These are phyloP conservation scores for Eleginops maclovinus DNA, from an alignment of 2,113 vertebrate genomes.

Conservation along the genomic window DNA sequence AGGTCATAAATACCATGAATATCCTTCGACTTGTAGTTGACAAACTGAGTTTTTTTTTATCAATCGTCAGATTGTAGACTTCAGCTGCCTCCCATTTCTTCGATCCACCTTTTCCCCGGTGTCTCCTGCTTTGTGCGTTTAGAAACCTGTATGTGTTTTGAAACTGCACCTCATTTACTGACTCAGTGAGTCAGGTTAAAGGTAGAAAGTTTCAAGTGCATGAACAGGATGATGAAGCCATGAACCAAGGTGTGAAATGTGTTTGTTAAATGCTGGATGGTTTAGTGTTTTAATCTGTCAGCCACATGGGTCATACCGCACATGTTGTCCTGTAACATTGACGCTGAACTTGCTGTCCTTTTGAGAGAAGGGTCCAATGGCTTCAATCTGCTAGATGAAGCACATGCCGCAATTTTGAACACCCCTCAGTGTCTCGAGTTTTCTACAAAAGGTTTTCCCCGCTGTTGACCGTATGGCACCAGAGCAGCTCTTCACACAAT, in stretches of 20 bases:
- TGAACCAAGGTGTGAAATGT: background rate
- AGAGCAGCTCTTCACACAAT: background rate
- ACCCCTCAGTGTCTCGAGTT: background rate
- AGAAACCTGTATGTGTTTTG: background rate
- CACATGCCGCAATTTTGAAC: background rate
- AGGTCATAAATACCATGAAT: background rate
- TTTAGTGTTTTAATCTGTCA: conserved; percentile 8
- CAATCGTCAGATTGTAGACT: background rate
- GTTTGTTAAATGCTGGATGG: background rate
- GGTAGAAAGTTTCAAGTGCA: background rate
- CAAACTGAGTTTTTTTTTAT: background rate
- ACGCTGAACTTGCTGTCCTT: background rate
- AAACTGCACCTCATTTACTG: background rate
- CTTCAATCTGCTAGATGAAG: background rate
- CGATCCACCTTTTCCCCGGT: background rate
- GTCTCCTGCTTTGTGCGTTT: background rate
- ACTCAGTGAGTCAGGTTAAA: background rate
- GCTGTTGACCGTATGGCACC: background rate
- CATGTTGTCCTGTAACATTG: conserved; percentile 5
- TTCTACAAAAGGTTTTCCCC: background rate
- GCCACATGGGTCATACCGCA: background rate
- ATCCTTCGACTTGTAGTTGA: background rate
- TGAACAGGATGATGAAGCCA: background rate
- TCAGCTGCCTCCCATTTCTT: background rate
- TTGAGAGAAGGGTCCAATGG: conserved; percentile 21